Evolutionary conservation across 2,797 vertebrate species (phyloP).

Genomic region (Octomys mimax): DNA sequence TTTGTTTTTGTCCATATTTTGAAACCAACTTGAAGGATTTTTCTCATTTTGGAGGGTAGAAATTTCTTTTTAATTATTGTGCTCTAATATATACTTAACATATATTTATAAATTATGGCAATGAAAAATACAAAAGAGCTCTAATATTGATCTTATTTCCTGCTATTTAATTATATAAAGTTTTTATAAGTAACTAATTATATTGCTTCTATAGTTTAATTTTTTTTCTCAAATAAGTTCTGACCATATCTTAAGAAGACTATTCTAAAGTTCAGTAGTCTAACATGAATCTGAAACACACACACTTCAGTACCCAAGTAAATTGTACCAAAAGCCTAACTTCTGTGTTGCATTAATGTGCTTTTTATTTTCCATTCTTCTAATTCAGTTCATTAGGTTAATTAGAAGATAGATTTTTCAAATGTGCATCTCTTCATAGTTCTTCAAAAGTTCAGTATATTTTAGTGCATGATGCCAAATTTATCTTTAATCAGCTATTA

Average conservation of each 20-base stretch:
- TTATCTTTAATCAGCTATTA: constrained; percentile 64
- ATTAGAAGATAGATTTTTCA: constrained; percentile 63
- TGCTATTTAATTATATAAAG: constrained; percentile 81
- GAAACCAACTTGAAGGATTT: constrained; percentile 74
- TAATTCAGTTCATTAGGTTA: constrained; percentile 61
- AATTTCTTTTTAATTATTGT: constrained; percentile 74
- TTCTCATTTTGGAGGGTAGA: constrained; percentile 71
- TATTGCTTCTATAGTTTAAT: constrained; percentile 68
- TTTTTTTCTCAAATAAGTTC: constrained; percentile 66
- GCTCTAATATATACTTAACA: constrained; percentile 75
- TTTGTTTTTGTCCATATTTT: constrained; percentile 82
- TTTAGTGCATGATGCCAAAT: constrained; percentile 79
- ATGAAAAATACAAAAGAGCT: constrained; percentile 65
- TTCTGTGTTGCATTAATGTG: constrained; percentile 67
- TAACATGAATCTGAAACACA: constrained; percentile 81
- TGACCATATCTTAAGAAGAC: constrained; percentile 42
- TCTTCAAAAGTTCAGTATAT: constrained; percentile 66
- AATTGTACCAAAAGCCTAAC: constrained; percentile 74
- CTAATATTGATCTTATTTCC: constrained; percentile 61
- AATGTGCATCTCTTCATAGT: constrained; percentile 65
- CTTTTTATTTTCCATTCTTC: constrained; percentile 59
- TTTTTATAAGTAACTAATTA: constrained; percentile 69
- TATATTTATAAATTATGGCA: constrained; percentile 76
- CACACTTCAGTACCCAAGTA: constrained; percentile 39
- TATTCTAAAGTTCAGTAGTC: constrained; percentile 75